phyloP scores from a whole-genome alignment of 64 coral and sea anemone species.

The Montipora sp. region DNA sequence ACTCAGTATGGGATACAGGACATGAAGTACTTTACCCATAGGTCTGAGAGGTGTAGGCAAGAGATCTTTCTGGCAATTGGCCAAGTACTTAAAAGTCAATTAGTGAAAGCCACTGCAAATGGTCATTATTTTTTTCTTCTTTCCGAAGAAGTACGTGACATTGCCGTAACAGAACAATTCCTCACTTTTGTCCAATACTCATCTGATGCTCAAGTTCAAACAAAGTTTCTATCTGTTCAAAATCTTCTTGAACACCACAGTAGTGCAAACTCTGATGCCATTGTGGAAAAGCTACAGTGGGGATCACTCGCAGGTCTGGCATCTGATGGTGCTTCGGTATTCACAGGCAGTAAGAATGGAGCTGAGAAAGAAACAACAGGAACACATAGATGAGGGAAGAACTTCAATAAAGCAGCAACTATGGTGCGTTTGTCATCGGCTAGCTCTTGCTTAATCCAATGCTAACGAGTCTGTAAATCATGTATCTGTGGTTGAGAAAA shows the following conservation, averaged over 20 bases:
- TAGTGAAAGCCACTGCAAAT: constrained; percentile 18
- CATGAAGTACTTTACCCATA: constrained; percentile 21
- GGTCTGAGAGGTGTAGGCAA: constrained; percentile 17
- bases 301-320: background rate
- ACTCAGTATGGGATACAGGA: background rate
- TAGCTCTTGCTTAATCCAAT: too few species aligned
- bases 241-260: constrained; percentile 7
- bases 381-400: background rate
- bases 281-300: background rate
- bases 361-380: constrained; percentile 20
- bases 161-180: background rate
- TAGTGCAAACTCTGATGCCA: constrained; percentile 9
- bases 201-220: constrained; percentile 11
- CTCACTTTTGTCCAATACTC: constrained; percentile 7
- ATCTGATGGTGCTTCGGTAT: constrained; percentile 28
- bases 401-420: background rate
- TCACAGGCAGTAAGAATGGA: constrained; percentile 21
- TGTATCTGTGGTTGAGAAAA: background rate
- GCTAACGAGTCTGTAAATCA: background rate
- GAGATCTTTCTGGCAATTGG: constrained; percentile 36
- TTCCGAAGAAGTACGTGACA: background rate
- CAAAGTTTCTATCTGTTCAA: constrained; percentile 17
- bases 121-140: background rate
- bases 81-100: background rate
- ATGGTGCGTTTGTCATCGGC: background rate